Evolutionary conservation across 2,888 invertebrate genomes (phyloP), one percentile per base, ranked within the genome.

Genomic region (Drosophila nigricruria): DNA sequence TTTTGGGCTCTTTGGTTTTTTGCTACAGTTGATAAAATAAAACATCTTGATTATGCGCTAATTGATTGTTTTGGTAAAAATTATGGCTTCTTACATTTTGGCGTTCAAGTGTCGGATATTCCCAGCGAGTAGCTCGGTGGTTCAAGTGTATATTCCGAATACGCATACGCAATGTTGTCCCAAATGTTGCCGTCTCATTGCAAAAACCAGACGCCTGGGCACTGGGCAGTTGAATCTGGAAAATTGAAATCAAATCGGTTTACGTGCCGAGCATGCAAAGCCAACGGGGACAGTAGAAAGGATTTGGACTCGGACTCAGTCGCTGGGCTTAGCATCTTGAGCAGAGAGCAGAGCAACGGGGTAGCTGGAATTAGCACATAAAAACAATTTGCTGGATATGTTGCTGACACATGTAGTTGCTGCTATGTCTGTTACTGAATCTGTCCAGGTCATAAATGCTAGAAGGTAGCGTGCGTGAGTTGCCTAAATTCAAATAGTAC

Each of bases 241-340:
- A 90, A 90, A 90, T 90, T 91, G 90, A 90, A 91, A 91, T 91
- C 91, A 91, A 90, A 90, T 91, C 91, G 87, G 73, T 81, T 90
- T 90, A 90, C 91, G 90, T 90, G 90, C 78, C 73, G 67, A 52
- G 90, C 88, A 90, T 90, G 74, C 73, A 88, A 83, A 49, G 81
- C 73, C 69, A 67, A 62, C 53, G 18, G 25, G 27, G 32, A 36
- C 6, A 40, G 14, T 16, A 5, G 6, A 42, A 5, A n/a, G 0
- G 20, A 8, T 14, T 12, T 14, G 5, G 54, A 10, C 10, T 27
- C n/a, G n/a, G 10, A 47, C 10, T 5, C 10, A 47, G 16, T 30
- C 6, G 61, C 43, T 50, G 52, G 32, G 50, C 10, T 36, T 12
- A 42, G 38, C 42, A 40, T 47, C 43, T 30, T 34, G 47, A 49